phyloP scores from a whole-genome alignment of 2,113 vertebrate genomes.

The Abramis brama region DNA sequence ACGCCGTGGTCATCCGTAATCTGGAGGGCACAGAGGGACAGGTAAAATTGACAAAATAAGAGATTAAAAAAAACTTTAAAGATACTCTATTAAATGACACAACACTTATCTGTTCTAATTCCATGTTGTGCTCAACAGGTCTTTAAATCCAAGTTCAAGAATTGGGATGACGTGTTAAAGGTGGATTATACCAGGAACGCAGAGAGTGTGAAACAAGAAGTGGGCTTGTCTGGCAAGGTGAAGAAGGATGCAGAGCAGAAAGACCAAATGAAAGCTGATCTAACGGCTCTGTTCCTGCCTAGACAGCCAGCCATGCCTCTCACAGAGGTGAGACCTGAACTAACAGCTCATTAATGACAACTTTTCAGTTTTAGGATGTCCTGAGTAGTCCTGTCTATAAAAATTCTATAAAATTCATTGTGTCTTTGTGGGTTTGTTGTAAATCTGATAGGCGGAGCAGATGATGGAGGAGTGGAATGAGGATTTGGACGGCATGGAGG shows the following conservation, averaged over 20 bases:
- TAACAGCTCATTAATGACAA: not conserved
- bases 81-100: not conserved
- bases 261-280: constrained; percentile 96
- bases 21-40: constrained; percentile 95
- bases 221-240: constrained; percentile 86
- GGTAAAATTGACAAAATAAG: constrained; percentile 69
- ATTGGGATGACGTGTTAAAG: constrained; percentile 94
- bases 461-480: constrained; percentile 99
- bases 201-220: constrained; percentile 82
- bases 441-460: constrained; percentile 83
- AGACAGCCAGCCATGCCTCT: constrained; percentile 91
- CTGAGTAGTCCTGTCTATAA: not conserved
- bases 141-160: constrained; percentile 97
- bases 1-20: constrained; percentile 89
- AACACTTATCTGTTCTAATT: not conserved
- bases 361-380: too few species aligned
- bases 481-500: constrained; percentile 98
- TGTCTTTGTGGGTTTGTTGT: constrained; percentile 4
- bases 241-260: constrained; percentile 90
- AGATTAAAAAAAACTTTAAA: not conserved
- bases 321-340: constrained; percentile 78
- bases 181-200: constrained; percentile 97
- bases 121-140: constrained; percentile 75
- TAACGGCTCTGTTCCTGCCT: constrained; percentile 93
- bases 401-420: not conserved